Evolutionary conservation across 2,888 invertebrate genomes (phyloP).

Genomic region (Imbricaverruca yamaguchii): DNA sequence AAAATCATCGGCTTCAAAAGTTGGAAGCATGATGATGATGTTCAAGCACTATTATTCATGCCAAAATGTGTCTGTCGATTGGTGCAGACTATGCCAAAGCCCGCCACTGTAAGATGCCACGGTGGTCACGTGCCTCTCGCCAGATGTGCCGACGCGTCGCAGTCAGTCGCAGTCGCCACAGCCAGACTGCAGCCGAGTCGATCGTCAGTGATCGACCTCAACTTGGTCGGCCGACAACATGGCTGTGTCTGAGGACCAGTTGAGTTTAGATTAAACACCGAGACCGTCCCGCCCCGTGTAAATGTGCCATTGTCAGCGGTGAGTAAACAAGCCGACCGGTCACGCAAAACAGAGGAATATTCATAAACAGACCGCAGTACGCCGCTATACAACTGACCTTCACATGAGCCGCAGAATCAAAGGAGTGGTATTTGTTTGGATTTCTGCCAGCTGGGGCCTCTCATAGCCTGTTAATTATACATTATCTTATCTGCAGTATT

Average conservation of each 20-base stretch:
- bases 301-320: constrained; percentile 12
- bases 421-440: constrained; percentile 10
- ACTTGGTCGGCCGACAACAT: not conserved
- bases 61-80: too few relatives aligned
- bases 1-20: too few relatives aligned
- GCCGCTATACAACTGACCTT: not conserved
- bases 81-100: too few relatives aligned
- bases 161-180: too few relatives aligned
- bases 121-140: too few relatives aligned
- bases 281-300: not conserved
- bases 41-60: too few relatives aligned
- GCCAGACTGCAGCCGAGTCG: too few relatives aligned
- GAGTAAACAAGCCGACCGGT: not conserved
- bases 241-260: not conserved
- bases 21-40: too few relatives aligned
- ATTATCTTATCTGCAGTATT: constrained; percentile 18
- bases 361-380: not conserved
- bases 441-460: not conserved
- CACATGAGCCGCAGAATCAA: not conserved
- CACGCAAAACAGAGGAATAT: not conserved
- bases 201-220: too few relatives aligned
- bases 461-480: constrained; percentile 11
- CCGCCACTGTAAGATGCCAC: too few relatives aligned
- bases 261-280: not conserved
- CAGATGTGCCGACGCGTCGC: too few relatives aligned